Evolutionary conservation across 2,888 invertebrate genomes (phyloP).

Genomic region (Epicampocera succincta): DNA sequence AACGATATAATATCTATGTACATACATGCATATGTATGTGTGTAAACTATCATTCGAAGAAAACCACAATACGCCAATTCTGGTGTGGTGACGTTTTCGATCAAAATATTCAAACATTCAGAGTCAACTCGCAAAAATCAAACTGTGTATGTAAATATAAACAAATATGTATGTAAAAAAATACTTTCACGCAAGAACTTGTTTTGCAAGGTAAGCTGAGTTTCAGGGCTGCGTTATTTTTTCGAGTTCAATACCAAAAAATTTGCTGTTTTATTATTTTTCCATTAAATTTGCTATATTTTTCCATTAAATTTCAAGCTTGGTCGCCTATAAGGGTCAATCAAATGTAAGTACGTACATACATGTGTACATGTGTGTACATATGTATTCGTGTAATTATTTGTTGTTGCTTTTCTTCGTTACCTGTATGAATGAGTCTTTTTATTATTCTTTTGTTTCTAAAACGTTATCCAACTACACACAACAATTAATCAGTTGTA

Average conservation of each 20-base stretch:
- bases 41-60: not conserved
- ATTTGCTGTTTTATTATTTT: constrained; percentile 34
- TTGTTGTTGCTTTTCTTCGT: no score
- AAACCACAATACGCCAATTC: constrained; percentile 1
- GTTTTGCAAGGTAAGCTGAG: not conserved
- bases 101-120: not conserved
- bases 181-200: constrained; percentile 4
- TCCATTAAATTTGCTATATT: constrained; percentile 14
- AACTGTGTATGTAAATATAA: no score
- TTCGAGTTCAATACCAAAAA: constrained; percentile 60
- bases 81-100: not conserved
- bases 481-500: constrained; percentile 8
- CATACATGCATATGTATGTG: not conserved
- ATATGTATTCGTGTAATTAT: no score
- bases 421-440: no score
- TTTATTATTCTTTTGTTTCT: not conserved
- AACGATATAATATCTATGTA: no score
- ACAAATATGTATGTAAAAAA: no score
- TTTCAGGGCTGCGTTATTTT: constrained; percentile 46
- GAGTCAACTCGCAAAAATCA: not conserved
- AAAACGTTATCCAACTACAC: not conserved
- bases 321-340: constrained; percentile 63
- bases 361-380: no score
- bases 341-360: constrained; percentile 1
- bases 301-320: constrained; percentile 54